Evolutionary conservation across 2,113 vertebrate genomes (phyloP).

Genomic region (Spizaetus ornatus): DNA sequence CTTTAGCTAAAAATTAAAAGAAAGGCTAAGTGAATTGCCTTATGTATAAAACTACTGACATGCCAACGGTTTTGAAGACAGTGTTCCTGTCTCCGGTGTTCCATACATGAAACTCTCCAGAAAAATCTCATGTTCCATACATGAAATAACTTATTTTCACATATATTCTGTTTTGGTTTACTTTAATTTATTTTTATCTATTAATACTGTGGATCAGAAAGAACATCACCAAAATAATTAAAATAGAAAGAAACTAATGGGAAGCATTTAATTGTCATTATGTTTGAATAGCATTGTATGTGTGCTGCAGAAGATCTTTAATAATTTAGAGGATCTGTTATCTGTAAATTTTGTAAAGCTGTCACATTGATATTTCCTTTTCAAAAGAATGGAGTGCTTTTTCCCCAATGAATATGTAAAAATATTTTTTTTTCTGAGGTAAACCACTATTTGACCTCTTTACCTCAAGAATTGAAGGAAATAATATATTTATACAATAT

Average conservation of each 20-base stretch:
- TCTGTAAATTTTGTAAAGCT: neutral
- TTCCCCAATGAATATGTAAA: neutral
- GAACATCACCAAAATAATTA: neutral
- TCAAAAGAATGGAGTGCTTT: neutral
- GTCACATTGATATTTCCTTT: neutral
- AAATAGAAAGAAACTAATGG: neutral
- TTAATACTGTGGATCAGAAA: neutral
- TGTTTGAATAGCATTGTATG: neutral
- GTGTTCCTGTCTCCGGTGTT: neutral
- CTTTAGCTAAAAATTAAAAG: neutral
- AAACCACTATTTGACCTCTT: neutral
- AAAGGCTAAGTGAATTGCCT: neutral
- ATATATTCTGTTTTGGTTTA: neutral
- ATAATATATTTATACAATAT: neutral
- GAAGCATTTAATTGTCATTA: neutral
- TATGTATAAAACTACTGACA: neutral
- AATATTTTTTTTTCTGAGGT: neutral
- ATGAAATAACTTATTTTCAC: too few relatives aligned
- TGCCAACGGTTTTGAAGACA: neutral
- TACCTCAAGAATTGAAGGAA: neutral
- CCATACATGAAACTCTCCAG: neutral
- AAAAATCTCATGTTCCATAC: neutral
- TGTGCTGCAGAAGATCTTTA: neutral
- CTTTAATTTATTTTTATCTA: neutral
- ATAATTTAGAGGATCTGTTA: neutral